Evolutionary conservation across 2,797 vertebrate species (phyloP).

Genomic region (Diglossa cyanea): DNA sequence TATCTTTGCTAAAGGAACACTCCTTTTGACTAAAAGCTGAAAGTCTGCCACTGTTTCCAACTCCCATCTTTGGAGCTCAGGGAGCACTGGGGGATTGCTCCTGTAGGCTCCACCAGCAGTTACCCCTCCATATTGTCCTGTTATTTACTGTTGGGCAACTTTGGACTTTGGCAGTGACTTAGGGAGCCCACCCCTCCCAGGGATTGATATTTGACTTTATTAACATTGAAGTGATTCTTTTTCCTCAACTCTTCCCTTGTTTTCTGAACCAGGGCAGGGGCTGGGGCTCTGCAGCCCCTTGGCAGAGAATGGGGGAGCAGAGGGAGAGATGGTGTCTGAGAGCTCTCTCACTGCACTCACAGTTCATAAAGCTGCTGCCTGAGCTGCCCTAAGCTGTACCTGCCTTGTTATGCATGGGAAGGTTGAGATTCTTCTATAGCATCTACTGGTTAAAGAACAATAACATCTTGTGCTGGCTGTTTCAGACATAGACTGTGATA

Average conservation of each 20-base stretch:
- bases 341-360: background rate
- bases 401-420: background rate
- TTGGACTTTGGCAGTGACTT: background rate
- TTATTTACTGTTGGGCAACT: background rate
- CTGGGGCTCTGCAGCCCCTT: background rate
- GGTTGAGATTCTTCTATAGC: background rate
- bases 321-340: background rate
- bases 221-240: background rate
- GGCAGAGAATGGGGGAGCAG: background rate
- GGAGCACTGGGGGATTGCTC: background rate
- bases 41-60: background rate
- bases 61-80: background rate
- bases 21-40: background rate
- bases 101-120: rapidly evolving
- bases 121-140: background rate
- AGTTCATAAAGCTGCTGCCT: background rate
- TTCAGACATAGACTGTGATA: background rate
- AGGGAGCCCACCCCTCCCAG: background rate
- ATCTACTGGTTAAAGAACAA: background rate
- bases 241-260: background rate
- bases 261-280: background rate
- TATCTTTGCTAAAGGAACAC: background rate
- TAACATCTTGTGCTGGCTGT: background rate
- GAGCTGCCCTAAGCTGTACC: background rate
- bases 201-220: background rate